phyloP scores from a whole-genome alignment of 2,113 vertebrate species.

The Stigmatopora nigra region DNA sequence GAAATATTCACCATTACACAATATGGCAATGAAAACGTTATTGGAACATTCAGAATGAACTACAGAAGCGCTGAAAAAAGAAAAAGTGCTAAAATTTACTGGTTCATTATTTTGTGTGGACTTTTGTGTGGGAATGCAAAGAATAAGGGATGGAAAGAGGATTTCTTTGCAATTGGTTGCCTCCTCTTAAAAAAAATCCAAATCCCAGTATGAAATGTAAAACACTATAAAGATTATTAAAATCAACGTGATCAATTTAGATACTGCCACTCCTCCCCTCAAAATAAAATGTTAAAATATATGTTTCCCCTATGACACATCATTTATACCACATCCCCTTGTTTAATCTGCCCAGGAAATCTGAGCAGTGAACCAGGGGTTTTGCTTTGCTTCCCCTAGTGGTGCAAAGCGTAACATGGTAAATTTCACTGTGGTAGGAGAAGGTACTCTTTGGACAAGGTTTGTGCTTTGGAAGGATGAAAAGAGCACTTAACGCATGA shows the following conservation, averaged over 20 bases:
- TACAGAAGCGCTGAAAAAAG: conserved; percentile 17
- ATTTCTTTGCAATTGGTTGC: conserved; percentile 42
- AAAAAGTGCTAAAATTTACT: conserved; percentile 16
- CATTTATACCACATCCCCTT: conserved; percentile 57
- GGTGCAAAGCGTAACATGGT: conserved; percentile 64
- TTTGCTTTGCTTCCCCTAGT: conserved; percentile 55
- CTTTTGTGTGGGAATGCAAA: conserved; percentile 46
- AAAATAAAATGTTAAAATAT: conserved; percentile 34
- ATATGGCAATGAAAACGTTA: conserved; percentile 3
- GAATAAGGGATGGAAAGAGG: conserved; percentile 43
- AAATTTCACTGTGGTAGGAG: conserved; percentile 65
- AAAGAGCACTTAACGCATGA: conserved; percentile 71
- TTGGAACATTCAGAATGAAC: conserved; percentile 6
- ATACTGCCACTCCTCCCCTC: background rate
- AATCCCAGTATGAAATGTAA: conserved; percentile 53
- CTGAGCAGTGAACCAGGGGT: conserved; percentile 42
- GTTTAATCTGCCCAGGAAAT: conserved; percentile 72
- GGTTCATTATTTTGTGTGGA: conserved; percentile 41
- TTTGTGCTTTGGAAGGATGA: conserved; percentile 62
- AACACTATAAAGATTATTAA: conserved; percentile 42
- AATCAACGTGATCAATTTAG: conserved; percentile 54
- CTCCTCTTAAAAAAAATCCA: no score
- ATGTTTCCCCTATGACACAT: conserved; percentile 55
- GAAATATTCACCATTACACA: background rate
- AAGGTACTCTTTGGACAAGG: conserved; percentile 55